These are phyloP conservation scores for Puffinus mauretanicus DNA, from an alignment of 2,113 vertebrate species.

Conservation along the genomic window DNA sequence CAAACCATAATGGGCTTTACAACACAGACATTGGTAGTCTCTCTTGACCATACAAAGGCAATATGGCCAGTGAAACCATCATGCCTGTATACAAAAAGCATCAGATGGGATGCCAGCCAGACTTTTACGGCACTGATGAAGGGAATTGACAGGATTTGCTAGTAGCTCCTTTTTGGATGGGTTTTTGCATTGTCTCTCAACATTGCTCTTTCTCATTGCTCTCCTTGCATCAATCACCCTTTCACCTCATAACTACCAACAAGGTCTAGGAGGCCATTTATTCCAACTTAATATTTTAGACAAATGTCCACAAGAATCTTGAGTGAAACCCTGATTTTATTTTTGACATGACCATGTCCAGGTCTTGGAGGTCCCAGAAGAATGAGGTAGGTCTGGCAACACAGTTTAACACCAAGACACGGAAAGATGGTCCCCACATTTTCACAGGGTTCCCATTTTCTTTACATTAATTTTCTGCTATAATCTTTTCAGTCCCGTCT, in stretches of 20 bases:
- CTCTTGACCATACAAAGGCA: not conserved
- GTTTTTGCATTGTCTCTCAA: not conserved
- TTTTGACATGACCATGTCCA: not conserved
- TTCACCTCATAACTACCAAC: not conserved
- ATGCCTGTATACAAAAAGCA: rapidly evolving
- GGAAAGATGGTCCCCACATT: not conserved
- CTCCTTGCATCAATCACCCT: not conserved
- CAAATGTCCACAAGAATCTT: not conserved
- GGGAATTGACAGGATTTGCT: rapidly evolving
- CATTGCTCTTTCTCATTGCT: not conserved
- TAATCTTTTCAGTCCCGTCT: not conserved
- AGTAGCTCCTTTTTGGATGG: not conserved
- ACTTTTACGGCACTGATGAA: not conserved
- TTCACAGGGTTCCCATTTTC: not conserved
- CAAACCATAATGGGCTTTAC: not conserved
- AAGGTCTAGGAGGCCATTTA: not conserved
- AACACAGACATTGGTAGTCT: not conserved
- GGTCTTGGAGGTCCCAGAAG: not conserved
- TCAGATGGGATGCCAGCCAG: not conserved
- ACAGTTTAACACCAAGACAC: not conserved
- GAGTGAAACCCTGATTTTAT: not conserved
- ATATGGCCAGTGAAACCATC: not conserved
- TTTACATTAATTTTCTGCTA: not conserved
- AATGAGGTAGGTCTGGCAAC: not conserved
- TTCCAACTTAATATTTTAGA: not conserved